These are phyloP conservation scores for Drosophila mayri DNA, from an alignment of 1,140 invertebrate species.

Conservation along the genomic window DNA sequence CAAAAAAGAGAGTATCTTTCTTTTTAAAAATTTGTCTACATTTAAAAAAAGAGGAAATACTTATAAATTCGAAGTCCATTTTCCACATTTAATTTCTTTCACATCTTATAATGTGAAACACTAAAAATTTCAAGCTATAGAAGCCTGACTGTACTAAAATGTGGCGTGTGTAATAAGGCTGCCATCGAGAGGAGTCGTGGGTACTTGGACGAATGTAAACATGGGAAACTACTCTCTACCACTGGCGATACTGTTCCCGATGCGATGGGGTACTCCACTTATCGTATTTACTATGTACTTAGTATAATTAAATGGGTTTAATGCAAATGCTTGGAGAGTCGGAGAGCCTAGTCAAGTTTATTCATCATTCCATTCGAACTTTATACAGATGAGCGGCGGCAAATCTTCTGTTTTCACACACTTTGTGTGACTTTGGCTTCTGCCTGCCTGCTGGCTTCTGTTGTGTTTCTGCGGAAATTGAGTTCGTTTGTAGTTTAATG, in stretches of 20 bases:
- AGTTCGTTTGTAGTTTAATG: conserved; percentile 75
- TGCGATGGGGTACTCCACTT: conserved; percentile 37
- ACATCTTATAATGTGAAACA: neutral
- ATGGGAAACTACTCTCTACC: conserved; percentile 39
- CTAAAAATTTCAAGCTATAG: neutral
- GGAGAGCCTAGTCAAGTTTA: conserved; percentile 41
- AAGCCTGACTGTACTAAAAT: conserved; percentile 13
- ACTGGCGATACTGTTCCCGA: conserved; percentile 20
- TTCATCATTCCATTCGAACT: conserved; percentile 60
- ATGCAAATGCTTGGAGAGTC: conserved; percentile 60
- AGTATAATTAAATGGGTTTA: conserved; percentile 82
- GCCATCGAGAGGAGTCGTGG: conserved; percentile 30
- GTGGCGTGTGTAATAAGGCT: conserved; percentile 48
- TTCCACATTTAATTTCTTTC: neutral
- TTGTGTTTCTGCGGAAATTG: conserved; percentile 58
- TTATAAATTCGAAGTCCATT: too few relatives aligned
- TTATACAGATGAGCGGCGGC: conserved; percentile 38
- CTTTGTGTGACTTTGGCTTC: conserved; percentile 15
- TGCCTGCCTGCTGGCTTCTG: conserved; percentile 16
- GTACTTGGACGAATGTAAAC: conserved; percentile 59
- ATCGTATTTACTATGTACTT: conserved; percentile 81
- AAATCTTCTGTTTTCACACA: conserved; percentile 41
- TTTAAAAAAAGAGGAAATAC: too few relatives aligned
- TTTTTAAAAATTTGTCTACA: neutral
- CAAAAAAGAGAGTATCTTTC: neutral